Conservation (phyloP, 2,113 vertebrate species). For the Cynopterus brachyotis region DNA sequence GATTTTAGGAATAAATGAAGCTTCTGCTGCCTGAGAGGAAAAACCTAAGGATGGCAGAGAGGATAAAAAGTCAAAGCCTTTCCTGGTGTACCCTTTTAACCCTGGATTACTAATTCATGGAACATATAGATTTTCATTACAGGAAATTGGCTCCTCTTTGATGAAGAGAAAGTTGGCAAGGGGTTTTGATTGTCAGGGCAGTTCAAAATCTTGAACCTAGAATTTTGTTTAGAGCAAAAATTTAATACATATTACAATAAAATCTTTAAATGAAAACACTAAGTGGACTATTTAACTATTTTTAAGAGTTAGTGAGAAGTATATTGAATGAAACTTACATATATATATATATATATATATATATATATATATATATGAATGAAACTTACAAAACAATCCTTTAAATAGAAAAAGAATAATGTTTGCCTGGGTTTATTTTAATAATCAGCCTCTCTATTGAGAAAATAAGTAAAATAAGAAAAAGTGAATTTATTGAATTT, state of each 20-base stretch:
- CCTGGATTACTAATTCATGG: background rate
- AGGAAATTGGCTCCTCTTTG: background rate
- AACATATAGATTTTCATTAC: background rate
- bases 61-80: background rate
- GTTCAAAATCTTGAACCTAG: background rate
- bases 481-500: background rate
- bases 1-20: background rate
- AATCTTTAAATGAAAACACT: background rate
- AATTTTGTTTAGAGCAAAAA: background rate
- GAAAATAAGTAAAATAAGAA: background rate
- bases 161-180: background rate
- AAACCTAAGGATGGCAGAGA: background rate
- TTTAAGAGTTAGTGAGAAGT: background rate
- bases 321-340: background rate
- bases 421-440: background rate
- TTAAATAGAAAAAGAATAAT: background rate
- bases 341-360: background rate
- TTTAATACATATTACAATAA: background rate
- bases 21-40: background rate
- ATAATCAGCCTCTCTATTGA: background rate
- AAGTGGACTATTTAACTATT: background rate
- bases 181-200: background rate
- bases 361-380: background rate
- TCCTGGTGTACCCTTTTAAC: background rate
- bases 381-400: background rate